Conservation (phyloP, 2,797 vertebrate species). For the Etheostoma nigrum region DNA sequence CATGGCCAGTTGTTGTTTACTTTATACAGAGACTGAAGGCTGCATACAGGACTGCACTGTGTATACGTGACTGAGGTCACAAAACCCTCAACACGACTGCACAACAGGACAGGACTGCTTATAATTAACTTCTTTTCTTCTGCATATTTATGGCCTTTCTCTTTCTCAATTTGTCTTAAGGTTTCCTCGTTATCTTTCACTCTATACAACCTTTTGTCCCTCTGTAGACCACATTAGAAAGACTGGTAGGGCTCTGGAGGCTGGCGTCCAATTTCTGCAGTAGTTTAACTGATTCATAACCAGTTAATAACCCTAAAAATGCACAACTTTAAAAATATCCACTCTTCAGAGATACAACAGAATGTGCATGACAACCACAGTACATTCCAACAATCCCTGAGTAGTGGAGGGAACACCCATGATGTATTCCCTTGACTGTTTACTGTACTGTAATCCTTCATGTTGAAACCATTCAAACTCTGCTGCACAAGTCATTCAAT, state of each 20-base stretch:
- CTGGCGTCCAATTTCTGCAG: slow-evolving; percentile 50
- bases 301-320: slow-evolving; percentile 53
- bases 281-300: slow-evolving; percentile 67
- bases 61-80: slow-evolving; percentile 79
- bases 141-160: slow-evolving; percentile 24
- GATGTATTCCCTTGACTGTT: slow-evolving; percentile 47
- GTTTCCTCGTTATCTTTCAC: slow-evolving; percentile 46
- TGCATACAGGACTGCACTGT: slow-evolving; percentile 38
- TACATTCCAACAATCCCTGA: slow-evolving; percentile 44
- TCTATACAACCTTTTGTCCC: slow-evolving; percentile 37
- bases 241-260: slow-evolving; percentile 31
- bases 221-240: slow-evolving; percentile 33
- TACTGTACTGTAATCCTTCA: slow-evolving; percentile 51
- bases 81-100: slow-evolving; percentile 33
- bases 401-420: slow-evolving; percentile 67
- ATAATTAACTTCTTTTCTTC: slow-evolving; percentile 49
- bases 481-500: slow-evolving; percentile 47
- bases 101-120: slow-evolving; percentile 38
- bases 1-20: slow-evolving; percentile 73
- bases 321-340: slow-evolving; percentile 66
- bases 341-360: slow-evolving; percentile 51
- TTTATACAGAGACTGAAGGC: slow-evolving; percentile 61
- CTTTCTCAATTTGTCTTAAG: slow-evolving; percentile 31
- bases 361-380: slow-evolving; percentile 58
- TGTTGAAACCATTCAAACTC: slow-evolving; percentile 50